Base-by-base conservation (phyloP, 2,888 invertebrate genomes). In the Noctua pronuba region DNA sequence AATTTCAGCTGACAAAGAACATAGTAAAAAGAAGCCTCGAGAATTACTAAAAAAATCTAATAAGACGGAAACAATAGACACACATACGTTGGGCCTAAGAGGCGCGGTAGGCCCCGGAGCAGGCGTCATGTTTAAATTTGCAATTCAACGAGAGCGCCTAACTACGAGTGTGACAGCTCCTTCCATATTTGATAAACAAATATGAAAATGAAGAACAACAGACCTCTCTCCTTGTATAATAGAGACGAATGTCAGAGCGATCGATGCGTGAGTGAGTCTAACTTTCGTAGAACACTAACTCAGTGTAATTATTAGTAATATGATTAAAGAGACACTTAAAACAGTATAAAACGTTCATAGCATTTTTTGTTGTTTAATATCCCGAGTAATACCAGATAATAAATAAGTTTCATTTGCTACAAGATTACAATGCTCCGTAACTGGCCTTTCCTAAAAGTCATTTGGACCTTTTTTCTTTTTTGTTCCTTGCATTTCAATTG, bases 121-220 rank as follows among this genome's bases (percentile, higher is more conserved):
- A 41, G 82, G 80, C 72, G 91, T 90, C 93, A 94, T 93, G 94
- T 94, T 92, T 94, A 94, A 94, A 94, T 94, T 94, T 94, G 94
- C 94, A 93, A 94, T 94, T 94, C 93, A 90, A 92, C 89, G 72
- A 74, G 77, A 55, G 87, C 89, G 79, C 88, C 88, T 92, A 91
- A 92, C 91, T 90, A 88, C 85, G 88, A 84, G 85, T 87, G 88
- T 84, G 88, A 85, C 88, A 85, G 82, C 88, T 87, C 83, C 87
- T 85, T 88, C 85, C 85, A 85, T 89, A 90, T 91, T 90, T 91
- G 90, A 91, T 91, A 91, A 89, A 91, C 90, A 90, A 90, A 90
- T 89, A 88, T 89, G 88, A 90, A 89, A 88, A 90, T 88, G 89
- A 86, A 89, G 83, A 87, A 85, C 74, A 68, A 58, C 64, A 66